phyloP scores from a whole-genome alignment of 2,888 invertebrate species.

The Minunthozetes semirufus region DNA sequence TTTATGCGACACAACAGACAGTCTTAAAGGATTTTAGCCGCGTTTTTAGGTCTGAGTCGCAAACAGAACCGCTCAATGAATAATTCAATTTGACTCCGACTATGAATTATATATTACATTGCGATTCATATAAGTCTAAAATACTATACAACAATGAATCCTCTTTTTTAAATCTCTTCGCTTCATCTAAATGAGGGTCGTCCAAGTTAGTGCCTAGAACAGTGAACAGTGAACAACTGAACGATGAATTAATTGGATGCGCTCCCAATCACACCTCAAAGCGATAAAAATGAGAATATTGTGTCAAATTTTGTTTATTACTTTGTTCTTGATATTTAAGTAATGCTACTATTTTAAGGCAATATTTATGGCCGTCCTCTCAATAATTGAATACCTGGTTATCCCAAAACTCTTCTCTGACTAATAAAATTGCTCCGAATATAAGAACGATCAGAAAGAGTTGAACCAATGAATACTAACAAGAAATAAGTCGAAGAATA shows the following conservation, averaged over 20 bases:
- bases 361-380: too few species aligned
- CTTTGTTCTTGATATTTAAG: too few species aligned
- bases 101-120: constrained; percentile 9
- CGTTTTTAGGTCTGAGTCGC: neutral
- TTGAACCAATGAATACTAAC: neutral
- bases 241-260: too few species aligned
- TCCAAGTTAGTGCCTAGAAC: too few species aligned
- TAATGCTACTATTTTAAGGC: too few species aligned
- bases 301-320: too few species aligned
- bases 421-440: neutral
- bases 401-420: too few species aligned
- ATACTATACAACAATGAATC: neutral
- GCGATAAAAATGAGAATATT: too few species aligned
- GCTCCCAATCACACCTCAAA: too few species aligned
- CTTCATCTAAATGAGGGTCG: neutral
- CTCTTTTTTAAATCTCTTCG: neutral
- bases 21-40: neutral
- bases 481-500: neutral
- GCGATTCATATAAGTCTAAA: neutral
- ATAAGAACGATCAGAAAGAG: neutral
- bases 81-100: constrained; percentile 11
- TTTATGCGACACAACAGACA: constrained; percentile 11
- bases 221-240: too few species aligned
- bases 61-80: constrained; percentile 10
- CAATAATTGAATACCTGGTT: too few species aligned